Percentiles rank a stretch among this genome's conserved stretches.
These are phyloP conservation scores for Syngnathus acus DNA, from an alignment of 2,797 vertebrate genomes.

Conservation along the genomic window DNA sequence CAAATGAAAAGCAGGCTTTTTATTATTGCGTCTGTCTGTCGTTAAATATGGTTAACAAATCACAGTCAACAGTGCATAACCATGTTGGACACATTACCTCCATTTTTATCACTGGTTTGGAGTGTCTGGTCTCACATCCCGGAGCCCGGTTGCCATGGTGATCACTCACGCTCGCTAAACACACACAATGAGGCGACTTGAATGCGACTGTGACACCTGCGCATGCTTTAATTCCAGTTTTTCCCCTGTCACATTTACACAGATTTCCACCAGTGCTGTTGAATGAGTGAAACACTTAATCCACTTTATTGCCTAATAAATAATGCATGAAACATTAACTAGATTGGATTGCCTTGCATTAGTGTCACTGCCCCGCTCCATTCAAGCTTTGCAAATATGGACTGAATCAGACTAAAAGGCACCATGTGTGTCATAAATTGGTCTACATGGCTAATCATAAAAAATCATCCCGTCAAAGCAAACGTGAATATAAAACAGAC, in stretches of 20 bases:
- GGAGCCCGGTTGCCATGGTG: constrained; percentile 59
- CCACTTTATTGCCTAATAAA: constrained; percentile 57
- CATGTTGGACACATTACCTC: neutral
- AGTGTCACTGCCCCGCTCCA: constrained; percentile 31
- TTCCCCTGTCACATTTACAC: constrained; percentile 24
- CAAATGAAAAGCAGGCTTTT: constrained; percentile 18
- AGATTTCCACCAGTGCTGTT: constrained; percentile 21
- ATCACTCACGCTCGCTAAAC: constrained; percentile 51
- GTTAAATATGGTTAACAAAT: neutral
- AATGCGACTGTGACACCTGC: constrained; percentile 48
- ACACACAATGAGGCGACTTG: constrained; percentile 52
- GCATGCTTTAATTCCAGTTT: constrained; percentile 18
- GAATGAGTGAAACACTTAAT: constrained; percentile 48
- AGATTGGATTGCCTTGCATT: constrained; percentile 40
- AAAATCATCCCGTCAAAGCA: neutral
- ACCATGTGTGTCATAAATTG: neutral
- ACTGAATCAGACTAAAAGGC: constrained; percentile 21
- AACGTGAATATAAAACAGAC: neutral
- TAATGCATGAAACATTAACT: constrained; percentile 55
- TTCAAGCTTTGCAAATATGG: constrained; percentile 22
- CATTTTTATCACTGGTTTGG: constrained; percentile 9
- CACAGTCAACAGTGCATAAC: neutral
- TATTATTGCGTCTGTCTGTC: neutral
- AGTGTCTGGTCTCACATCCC: constrained; percentile 39
- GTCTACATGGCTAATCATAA: neutral